Percentiles rank a stretch among this genome's conserved stretches.
phyloP scores from a whole-genome alignment of 2,888 invertebrate species.

The Zelleria hepariella region DNA sequence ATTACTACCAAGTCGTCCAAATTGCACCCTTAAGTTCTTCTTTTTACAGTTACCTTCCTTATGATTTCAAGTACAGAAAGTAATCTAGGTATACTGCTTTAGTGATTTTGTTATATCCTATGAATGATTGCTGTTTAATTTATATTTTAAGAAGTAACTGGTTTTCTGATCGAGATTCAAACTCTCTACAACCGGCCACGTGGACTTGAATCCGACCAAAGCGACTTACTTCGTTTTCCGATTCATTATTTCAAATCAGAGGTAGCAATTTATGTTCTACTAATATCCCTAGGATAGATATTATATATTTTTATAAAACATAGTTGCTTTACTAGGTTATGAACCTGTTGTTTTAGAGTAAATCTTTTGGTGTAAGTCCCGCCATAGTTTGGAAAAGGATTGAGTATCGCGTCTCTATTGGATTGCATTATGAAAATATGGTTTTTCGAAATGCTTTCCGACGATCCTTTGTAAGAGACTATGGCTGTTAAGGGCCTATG shows the following conservation, averaged over 20 bases:
- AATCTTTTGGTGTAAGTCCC: constrained; percentile 8
- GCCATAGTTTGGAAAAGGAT: constrained; percentile 25
- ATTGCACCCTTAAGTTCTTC: constrained; percentile 79
- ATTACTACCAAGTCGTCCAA: constrained; percentile 77
- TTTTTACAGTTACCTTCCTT: constrained; percentile 79
- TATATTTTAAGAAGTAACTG: neutral
- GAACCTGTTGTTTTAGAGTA: constrained; percentile 13
- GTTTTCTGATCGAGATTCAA: neutral
- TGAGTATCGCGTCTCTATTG: constrained; percentile 49
- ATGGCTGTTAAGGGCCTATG: constrained; percentile 9
- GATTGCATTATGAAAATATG: neutral
- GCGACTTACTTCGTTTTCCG: constrained; percentile 15
- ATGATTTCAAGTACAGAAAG: constrained; percentile 65
- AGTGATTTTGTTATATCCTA: neutral
- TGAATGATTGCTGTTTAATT: neutral
- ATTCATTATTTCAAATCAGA: constrained; percentile 8
- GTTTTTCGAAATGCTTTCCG: constrained; percentile 14
- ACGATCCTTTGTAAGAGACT: constrained; percentile 30
- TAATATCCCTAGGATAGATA: constrained; percentile 29
- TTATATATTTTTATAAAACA: constrained; percentile 43
- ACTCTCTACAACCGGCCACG: constrained; percentile 35
- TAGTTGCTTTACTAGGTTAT: constrained; percentile 26
- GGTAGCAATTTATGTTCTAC: constrained; percentile 32
- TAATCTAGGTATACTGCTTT: constrained; percentile 19
- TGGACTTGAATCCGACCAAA: constrained; percentile 32